Percentiles rank a stretch among this genome's conserved stretches.
These are phyloP conservation scores for Bucorvus abyssinicus DNA, from an alignment of 2,797 vertebrate genomes.

Conservation along the genomic window DNA sequence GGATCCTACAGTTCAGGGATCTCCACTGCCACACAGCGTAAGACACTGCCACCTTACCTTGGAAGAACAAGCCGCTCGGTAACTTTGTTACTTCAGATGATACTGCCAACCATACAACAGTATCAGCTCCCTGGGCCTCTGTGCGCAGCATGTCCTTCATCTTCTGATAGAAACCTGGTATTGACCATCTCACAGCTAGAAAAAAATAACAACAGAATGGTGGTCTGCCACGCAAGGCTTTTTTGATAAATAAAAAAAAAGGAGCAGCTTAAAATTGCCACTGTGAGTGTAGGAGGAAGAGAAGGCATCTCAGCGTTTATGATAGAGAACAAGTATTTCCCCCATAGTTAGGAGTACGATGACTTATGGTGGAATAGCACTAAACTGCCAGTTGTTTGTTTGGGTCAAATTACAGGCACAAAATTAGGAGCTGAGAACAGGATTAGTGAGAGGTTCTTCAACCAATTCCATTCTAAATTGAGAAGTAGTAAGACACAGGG, in stretches of 20 bases:
- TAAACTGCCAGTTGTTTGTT: background rate
- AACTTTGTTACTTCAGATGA: slow-evolving; percentile 70
- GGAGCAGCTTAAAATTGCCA: background rate
- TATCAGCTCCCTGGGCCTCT: slow-evolving; percentile 83
- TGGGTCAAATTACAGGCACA: background rate
- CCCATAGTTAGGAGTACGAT: background rate
- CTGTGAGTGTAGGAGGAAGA: background rate
- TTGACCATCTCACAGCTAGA: slow-evolving; percentile 79
- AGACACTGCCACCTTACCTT: slow-evolving; percentile 68
- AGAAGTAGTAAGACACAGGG: accelerated
- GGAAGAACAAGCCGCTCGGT: slow-evolving; percentile 82
- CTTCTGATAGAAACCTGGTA: slow-evolving; percentile 83
- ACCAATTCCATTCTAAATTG: background rate
- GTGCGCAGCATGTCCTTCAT: slow-evolving; percentile 82
- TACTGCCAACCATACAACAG: slow-evolving; percentile 78
- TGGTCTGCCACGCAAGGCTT: background rate
- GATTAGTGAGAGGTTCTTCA: background rate
- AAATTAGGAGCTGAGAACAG: background rate
- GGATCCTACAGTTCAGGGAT: background rate
- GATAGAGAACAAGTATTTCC: background rate
- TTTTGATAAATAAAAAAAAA: background rate
- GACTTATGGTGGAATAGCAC: background rate
- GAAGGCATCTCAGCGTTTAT: background rate
- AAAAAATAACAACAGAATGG: background rate
- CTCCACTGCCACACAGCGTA: accelerated